Evolutionary conservation across 2,113 vertebrate species (phyloP), one percentile per base, ranked within the genome.

Genomic region (Dolichotis patagonum): DNA sequence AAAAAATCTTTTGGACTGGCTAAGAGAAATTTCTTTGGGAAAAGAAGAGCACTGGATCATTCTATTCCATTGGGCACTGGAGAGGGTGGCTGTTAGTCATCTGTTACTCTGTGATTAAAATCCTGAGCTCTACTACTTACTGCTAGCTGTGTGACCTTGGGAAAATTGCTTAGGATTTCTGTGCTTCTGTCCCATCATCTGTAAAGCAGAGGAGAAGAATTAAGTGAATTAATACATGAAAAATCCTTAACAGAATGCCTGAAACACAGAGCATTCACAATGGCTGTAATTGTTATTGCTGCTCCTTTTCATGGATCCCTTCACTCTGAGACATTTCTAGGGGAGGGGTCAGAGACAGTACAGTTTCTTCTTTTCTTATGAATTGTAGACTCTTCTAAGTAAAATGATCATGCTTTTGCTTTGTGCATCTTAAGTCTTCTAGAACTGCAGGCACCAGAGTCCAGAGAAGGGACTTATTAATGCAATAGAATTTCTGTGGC

Each of bases 231-330:
- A 38, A 13, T 22, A 16, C 4, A 9, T 22, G 73, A 41, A 28
- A 35, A 56, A 32, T 20, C 22, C 49, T n/a, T 8, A 19, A 35
- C 43, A 19, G 9, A 38, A n/a, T 41, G 22, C 30, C 56, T 73
- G 52, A 26, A 2, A 1, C 26, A 1, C 5, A 7, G 10, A 49
- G 26, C 3, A 9, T 19, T 69, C 52, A 65, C 20, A 16, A 0
- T 10, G 24, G 35, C 35, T 54, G 1, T 38, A 5, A 4, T 32
- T 73, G 24, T 17, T 20, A 4, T n/a, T 22, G 28, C n/a, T 46
- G 4, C 0, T 30, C 46, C 19, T 56, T 19, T 56, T 35, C 14
- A 11, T 3, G 2, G 20, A 63, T 69, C 13, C 35, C 2, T 43
- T 12, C 4, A 4, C 56, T 43, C 38, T 63, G 43, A 38, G 16